Percentiles rank a stretch among this genome's conserved stretches.
Conservation (phyloP, 2,113 vertebrate genomes). For the Ceyx margarethae region DNA sequence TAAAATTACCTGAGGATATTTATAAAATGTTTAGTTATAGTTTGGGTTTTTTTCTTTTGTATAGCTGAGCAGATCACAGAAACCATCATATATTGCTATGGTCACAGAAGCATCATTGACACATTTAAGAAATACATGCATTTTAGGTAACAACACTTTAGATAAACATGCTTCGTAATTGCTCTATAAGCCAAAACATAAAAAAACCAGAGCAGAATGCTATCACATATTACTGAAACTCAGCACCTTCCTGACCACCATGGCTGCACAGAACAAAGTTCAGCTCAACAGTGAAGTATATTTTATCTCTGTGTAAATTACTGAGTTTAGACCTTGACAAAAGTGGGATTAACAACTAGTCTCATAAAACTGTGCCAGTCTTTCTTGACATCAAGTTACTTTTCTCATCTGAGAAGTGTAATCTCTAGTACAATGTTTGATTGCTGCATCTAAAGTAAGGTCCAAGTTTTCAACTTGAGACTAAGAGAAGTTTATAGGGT, state of each 20-base stretch:
- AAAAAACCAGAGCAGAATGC: background rate
- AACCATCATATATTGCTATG: background rate
- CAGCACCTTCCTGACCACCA: background rate
- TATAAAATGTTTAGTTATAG: background rate
- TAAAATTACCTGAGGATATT: constrained; percentile 6
- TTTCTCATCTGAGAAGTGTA: background rate
- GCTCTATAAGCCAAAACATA: background rate
- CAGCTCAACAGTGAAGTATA: background rate
- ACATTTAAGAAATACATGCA: background rate
- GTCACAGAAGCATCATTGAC: background rate
- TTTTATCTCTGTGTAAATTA: background rate
- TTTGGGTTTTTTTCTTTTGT: background rate
- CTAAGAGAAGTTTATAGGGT: background rate
- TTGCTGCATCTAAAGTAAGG: background rate
- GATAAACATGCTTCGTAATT: background rate
- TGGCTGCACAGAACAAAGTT: background rate
- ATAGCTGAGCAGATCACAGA: background rate
- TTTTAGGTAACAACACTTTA: background rate
- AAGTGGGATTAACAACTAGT: background rate
- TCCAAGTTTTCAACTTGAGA: background rate
- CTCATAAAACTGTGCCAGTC: background rate
- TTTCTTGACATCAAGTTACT: background rate
- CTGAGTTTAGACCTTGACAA: background rate
- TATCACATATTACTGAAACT: background rate
- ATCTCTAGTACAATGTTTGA: background rate